Evolutionary conservation across 30 jellyfish, hydroid and myxozoan species (phyloP), one percentile per base, ranked within the genome.

Genomic region (Sanderia malayensis): DNA sequence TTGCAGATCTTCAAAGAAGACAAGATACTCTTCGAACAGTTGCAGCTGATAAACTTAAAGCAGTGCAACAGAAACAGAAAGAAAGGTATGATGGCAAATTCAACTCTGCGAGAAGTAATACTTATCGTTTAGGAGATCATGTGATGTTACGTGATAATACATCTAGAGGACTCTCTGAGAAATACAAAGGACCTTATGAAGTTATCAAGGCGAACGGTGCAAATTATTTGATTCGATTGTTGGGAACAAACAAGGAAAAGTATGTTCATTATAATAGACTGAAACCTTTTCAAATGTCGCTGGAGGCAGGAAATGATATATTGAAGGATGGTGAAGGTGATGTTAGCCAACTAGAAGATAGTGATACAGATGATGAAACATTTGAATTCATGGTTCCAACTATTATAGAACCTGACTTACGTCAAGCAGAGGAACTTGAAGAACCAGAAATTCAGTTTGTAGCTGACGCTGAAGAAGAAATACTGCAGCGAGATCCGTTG

Each of bases 161-260:
- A 37, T 37, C 52, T 37, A 37, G 52, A 37, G 52, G 52, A 37
- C 52, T 37, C 52, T 37, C 52, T 37, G 52, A 37, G 52, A 37
- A 37, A 37, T 37, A 37, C 13, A 37, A 6, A 37, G 52, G 52
- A 37, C 52, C 52, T 37, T 37, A 37, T 37, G 52, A 37, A 37
- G 52, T 37, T 37, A 37, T 37, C 6, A 37, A 37, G 52, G 52
- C 52, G 13, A 13, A 37, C 52, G 13, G 52, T 37, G 6, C 52
- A 37, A 37, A 37, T 13, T 37, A 37, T 37, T 37, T 37, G 10
- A 37, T 37, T 37, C 52, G 52, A 37, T 37, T 37, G 13, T 37
- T 37, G 52, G 52, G 52, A 37, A 37, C 6, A 37, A 37, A 37
- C 6, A 37, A 37, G 52, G 52, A 37, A n/a, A 37, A 37, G 52